phyloP scores from a whole-genome alignment of 2,797 vertebrate species.

The Hydrocynus forskahlii region DNA sequence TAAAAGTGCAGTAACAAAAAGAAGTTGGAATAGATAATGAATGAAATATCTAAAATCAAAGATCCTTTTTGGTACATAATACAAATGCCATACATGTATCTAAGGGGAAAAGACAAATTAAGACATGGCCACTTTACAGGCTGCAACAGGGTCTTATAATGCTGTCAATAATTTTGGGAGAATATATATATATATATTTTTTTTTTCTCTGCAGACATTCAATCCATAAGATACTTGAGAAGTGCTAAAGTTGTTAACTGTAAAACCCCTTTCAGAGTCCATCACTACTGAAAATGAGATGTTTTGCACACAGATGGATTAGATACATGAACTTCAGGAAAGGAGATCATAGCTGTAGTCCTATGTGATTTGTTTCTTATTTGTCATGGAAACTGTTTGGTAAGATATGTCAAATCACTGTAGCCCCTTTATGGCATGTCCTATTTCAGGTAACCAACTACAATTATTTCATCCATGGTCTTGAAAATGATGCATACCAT shows the following conservation, averaged over 20 bases:
- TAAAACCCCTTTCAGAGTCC: background rate
- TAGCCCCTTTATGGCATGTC: background rate
- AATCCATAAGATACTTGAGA: background rate
- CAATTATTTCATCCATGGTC: background rate
- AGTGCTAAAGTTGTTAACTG: slow-evolving; percentile 8
- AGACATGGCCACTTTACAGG: background rate
- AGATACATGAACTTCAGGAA: background rate
- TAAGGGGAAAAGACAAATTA: background rate
- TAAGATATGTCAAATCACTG: slow-evolving; percentile 1
- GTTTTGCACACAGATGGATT: slow-evolving; percentile 6
- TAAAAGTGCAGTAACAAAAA: too few species aligned
- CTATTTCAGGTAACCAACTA: background rate
- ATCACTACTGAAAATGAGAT: background rate
- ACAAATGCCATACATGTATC: too few species aligned
- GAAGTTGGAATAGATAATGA: too few species aligned
- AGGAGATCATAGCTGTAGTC: background rate
- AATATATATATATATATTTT: too few species aligned
- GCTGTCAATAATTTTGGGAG: background rate
- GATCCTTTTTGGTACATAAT: background rate
- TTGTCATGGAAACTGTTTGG: slow-evolving; percentile 2
- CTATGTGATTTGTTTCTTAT: slow-evolving; percentile 1
- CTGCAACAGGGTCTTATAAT: background rate
- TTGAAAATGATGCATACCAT: background rate
- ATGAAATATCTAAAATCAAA: too few species aligned
- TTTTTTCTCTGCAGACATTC: background rate